Percentiles rank a stretch among this genome's conserved stretches.
Evolutionary conservation across 2,797 vertebrate genomes (phyloP).

Genomic region (Euthynnus affinis): DNA sequence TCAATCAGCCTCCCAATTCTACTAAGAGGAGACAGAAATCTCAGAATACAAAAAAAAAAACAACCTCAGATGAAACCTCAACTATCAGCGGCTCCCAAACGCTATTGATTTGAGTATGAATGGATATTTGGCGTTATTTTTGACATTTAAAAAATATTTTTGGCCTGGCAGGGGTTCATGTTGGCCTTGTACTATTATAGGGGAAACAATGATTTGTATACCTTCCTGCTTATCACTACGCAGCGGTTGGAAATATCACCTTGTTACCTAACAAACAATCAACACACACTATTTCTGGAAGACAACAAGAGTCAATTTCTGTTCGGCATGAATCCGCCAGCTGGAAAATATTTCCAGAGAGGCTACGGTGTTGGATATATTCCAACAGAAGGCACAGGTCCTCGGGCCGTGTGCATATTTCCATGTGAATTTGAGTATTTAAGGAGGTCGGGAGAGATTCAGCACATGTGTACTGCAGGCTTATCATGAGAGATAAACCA

Average conservation of each 20-base stretch:
- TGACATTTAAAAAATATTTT: too few relatives aligned
- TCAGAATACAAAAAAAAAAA: too few relatives aligned
- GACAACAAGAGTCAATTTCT: slow-evolving; percentile 17
- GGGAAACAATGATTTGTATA: too few relatives aligned
- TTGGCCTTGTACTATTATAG: too few relatives aligned
- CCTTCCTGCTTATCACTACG: too few relatives aligned
- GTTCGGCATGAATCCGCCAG: slow-evolving; percentile 38
- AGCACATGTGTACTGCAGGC: slow-evolving; percentile 45
- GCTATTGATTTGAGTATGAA: too few relatives aligned
- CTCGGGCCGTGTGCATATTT: slow-evolving; percentile 33
- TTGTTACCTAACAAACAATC: slow-evolving; percentile 21
- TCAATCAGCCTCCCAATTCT: too few relatives aligned
- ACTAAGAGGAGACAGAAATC: too few relatives aligned
- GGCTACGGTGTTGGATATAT: background rate
- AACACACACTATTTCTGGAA: slow-evolving; percentile 23
- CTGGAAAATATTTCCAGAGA: slow-evolving; percentile 35
- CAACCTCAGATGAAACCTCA: too few relatives aligned
- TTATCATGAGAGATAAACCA: slow-evolving; percentile 49
- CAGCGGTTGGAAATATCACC: background rate
- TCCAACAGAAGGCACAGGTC: slow-evolving; percentile 8
- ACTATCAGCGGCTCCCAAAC: too few relatives aligned
- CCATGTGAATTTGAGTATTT: slow-evolving; percentile 33
- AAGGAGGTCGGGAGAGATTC: slow-evolving; percentile 1
- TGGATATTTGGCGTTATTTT: too few relatives aligned
- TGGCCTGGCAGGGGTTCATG: too few relatives aligned